These are phyloP conservation scores for Lepidocolaptes lacrymiger DNA, from an alignment of 2,797 vertebrate genomes.

Conservation along the genomic window DNA sequence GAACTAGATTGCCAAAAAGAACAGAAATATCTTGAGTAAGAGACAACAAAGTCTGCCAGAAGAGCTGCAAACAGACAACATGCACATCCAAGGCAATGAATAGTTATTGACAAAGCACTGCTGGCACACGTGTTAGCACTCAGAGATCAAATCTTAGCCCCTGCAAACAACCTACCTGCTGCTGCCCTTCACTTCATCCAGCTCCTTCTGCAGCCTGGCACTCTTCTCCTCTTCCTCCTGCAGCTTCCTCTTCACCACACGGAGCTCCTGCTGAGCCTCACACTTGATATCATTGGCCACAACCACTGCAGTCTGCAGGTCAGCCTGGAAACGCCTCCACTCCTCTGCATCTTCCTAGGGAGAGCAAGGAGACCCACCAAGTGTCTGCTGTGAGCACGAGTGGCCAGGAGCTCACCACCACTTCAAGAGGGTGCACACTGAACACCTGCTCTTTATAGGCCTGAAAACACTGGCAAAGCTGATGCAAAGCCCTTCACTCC, in stretches of 20 bases:
- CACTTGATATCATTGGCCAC: constrained; percentile 98
- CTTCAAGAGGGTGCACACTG: not conserved
- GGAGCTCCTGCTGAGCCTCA: constrained; percentile 95
- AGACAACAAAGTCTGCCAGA: constrained; percentile 18
- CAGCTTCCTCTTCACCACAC: constrained; percentile 85
- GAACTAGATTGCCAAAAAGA: not conserved
- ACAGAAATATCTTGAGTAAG: not conserved
- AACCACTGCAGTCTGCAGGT: constrained; percentile 96
- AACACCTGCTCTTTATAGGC: not conserved
- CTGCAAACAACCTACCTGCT: constrained; percentile 66
- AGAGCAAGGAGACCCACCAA: not conserved
- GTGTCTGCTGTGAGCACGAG: not conserved
- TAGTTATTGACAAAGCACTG: constrained; percentile 37
- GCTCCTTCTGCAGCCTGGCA: constrained; percentile 85
- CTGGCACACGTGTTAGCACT: not conserved
- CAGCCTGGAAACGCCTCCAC: constrained; percentile 96
- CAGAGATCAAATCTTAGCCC: not conserved
- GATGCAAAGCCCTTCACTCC: not conserved
- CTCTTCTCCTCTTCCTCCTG: constrained; percentile 93
- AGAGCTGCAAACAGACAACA: constrained; percentile 18
- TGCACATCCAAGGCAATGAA: not conserved
- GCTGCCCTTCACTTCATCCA: constrained; percentile 86
- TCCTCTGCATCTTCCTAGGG: constrained; percentile 93
- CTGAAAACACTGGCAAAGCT: accelerated
- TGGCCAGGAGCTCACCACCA: not conserved